Evolutionary conservation across 2,113 vertebrate genomes (phyloP).

Genomic region (Ptilonorhynchus violaceus): DNA sequence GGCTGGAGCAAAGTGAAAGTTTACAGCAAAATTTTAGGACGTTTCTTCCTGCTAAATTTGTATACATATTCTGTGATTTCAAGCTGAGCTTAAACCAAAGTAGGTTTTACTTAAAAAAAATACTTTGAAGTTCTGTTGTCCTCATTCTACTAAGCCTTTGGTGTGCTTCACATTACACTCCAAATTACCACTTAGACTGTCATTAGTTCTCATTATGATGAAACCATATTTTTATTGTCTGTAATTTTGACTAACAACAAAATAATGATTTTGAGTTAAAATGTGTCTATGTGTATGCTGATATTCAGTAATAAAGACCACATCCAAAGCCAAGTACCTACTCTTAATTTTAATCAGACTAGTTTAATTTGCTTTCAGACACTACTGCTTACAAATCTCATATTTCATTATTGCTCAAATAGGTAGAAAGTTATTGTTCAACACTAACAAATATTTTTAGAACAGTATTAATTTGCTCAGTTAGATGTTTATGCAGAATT

Average conservation of each 20-base stretch:
- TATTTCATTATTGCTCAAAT: not conserved
- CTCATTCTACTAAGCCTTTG: not conserved
- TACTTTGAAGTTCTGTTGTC: not conserved
- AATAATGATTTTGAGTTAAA: not conserved
- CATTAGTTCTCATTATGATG: not conserved
- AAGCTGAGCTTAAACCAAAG: not conserved
- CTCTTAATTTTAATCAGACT: not conserved
- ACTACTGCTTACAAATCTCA: not conserved
- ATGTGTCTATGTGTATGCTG: not conserved
- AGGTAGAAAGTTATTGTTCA: not conserved
- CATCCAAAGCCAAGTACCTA: not conserved
- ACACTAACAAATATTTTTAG: not conserved
- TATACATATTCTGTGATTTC: not conserved
- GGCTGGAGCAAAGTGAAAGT: not conserved
- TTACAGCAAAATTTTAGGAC: not conserved
- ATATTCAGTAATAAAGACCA: not conserved
- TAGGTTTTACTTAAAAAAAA: not conserved
- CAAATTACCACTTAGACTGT: not conserved
- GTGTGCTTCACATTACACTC: not conserved
- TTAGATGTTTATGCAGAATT: not conserved
- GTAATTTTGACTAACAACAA: not conserved
- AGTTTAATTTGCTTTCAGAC: not conserved
- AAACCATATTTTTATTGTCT: not conserved
- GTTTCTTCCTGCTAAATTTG: not conserved
- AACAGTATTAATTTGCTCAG: not conserved